Base-by-base conservation (phyloP, 2,113 vertebrate genomes). In the Sterna hirundo region DNA sequence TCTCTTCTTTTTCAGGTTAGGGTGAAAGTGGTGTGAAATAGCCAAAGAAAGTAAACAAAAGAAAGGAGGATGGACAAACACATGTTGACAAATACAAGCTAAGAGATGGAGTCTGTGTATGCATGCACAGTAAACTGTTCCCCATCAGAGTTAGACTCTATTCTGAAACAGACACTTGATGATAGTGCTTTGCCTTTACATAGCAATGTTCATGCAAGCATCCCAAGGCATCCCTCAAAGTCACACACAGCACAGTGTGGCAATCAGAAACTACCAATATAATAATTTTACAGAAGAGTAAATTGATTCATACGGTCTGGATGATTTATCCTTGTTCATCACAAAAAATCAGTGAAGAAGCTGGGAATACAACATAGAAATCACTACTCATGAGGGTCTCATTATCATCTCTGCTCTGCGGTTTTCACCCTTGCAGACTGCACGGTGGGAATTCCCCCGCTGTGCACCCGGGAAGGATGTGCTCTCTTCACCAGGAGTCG, bases 21-120 rank as follows among this genome's bases (percentile, higher is more conserved):
- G 42, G 40, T 51, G 80, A 88, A 82, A 65, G 29, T 84, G 54
- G 32, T 70, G 61, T 78, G 85, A 97, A 97, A 94, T 80, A 75
- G 91, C 52, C 36, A 72, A 65, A 92, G 16, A 78, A 83, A 86
- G 42, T 26, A 89, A 88, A 86, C 58, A 84, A 77, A 54, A 30
- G 42, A 79, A 72, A 76, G 22, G 68, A 93, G 44, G n/a, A 72
- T 18, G 9, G 55, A 87, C 30, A 83, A 85, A 72, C 75, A 95
- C 29, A 47, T 9, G 18, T 13, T 77, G 51, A 86, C 66, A 64
- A 74, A 85, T 6, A 54, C 25, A 69, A 55, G 38, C 82, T 54
- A 64, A 90, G 83, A 8, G 5, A 62, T 9, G 29, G 34, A 62
- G 32, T 38, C 47, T 84, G 44, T 51, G 49, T 30, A 49, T 44